Evolutionary conservation across 2,113 vertebrate genomes (phyloP).

Genomic region (Larimichthys polyactis): DNA sequence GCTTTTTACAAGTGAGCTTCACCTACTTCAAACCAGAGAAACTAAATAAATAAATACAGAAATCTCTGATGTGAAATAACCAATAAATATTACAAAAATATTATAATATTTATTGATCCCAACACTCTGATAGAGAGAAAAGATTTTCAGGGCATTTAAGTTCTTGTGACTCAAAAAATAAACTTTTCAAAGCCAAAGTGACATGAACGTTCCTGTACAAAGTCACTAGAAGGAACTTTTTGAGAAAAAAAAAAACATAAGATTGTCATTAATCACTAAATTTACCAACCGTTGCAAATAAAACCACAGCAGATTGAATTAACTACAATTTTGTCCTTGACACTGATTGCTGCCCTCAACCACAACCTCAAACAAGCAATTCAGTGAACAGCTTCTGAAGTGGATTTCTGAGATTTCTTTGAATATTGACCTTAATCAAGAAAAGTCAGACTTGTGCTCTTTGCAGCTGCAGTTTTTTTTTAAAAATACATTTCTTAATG

Average conservation of each 20-base stretch:
- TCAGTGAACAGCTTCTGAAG: slow-evolving; percentile 2
- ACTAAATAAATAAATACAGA: not conserved
- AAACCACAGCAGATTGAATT: slow-evolving; percentile 10
- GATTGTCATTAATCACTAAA: slow-evolving; percentile 14
- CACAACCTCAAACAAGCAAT: slow-evolving; percentile 6
- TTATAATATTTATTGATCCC: not conserved
- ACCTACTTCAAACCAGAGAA: not conserved
- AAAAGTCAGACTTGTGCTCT: not conserved
- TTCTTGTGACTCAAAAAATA: too few relatives aligned
- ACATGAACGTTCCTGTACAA: not conserved
- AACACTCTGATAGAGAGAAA: not conserved
- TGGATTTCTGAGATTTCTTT: not conserved
- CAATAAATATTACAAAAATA: not conserved
- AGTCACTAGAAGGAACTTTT: not conserved
- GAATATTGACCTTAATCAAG: slow-evolving; percentile 12
- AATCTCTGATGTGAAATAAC: not conserved
- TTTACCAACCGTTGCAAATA: not conserved
- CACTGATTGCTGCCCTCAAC: not conserved
- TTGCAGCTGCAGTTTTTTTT: not conserved
- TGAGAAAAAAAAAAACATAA: not conserved
- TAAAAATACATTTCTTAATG: not conserved
- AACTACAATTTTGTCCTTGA: not conserved
- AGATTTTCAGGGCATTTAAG: not conserved
- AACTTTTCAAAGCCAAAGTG: slow-evolving; percentile 12
- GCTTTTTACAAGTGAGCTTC: not conserved